Percentiles rank a stretch among this genome's conserved stretches.
phyloP scores from a whole-genome alignment of 2,888 invertebrate species.

The Rhabditoides inermis region DNA sequence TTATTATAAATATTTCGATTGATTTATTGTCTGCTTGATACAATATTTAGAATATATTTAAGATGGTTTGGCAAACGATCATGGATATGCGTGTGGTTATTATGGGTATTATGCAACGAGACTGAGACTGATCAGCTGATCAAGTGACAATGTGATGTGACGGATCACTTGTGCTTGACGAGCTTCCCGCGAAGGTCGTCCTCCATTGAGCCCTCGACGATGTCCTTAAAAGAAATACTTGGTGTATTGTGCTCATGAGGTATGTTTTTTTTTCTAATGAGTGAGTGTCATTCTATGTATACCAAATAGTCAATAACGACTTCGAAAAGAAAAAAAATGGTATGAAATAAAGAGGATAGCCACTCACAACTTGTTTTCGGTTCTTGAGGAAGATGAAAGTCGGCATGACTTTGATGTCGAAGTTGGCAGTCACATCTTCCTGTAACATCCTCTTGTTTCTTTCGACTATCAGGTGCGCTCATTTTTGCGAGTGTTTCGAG shows the following conservation, averaged over 20 bases:
- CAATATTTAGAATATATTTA: too few relatives aligned
- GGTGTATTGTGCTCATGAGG: too few relatives aligned
- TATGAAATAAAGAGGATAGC: neutral
- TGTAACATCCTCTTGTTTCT: slow-evolving; percentile 11
- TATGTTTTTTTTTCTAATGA: too few relatives aligned
- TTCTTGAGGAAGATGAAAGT: slow-evolving; percentile 49
- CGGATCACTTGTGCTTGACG: too few relatives aligned
- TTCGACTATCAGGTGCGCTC: neutral
- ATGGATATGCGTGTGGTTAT: too few relatives aligned
- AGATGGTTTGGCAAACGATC: too few relatives aligned
- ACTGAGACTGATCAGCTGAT: too few relatives aligned
- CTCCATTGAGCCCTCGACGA: slow-evolving; percentile 42
- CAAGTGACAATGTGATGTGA: too few relatives aligned
- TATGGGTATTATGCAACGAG: too few relatives aligned
- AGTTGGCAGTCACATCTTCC: slow-evolving; percentile 38
- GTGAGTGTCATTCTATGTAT: too few relatives aligned
- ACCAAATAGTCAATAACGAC: neutral
- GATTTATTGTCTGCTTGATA: too few relatives aligned
- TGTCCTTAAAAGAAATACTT: slow-evolving; percentile 18
- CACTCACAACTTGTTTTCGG: slow-evolving; percentile 32
- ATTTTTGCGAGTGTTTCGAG: neutral
- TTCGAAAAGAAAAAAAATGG: slow-evolving; percentile 2
- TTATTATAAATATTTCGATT: too few relatives aligned
- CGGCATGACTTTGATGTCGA: slow-evolving; percentile 48
- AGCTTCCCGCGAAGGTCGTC: slow-evolving; percentile 23